Evolutionary conservation across 30 jellyfish, hydroid and myxozoan genomes (phyloP), one percentile per base, ranked within the genome.

Genomic region (Hydractinia echinata): DNA sequence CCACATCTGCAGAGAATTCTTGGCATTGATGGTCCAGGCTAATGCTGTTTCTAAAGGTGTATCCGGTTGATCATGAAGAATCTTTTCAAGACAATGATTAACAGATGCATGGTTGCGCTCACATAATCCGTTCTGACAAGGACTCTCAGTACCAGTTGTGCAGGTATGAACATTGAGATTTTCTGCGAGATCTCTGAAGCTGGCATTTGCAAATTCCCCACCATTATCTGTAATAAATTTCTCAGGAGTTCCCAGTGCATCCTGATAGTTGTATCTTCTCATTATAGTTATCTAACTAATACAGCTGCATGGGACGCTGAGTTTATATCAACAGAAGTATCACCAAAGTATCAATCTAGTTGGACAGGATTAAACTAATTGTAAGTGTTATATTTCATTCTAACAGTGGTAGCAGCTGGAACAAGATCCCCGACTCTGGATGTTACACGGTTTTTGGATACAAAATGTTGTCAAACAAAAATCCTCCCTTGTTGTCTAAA

Each of bases 11-110:
- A 85, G 60, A 13, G 95, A 79, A 70, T 79, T 85, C 84, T 77
- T 85, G n/a, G 88, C 95, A 85, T 82, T 79, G 20, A 77, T 73
- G 52, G 89, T 77, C 79, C 86, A 82, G 16, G 85, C 85, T 18
- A 56, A 44, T 16, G 76, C 81, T 51, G 69, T 58, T 58, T 58
- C 19, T 11, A 2, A 16, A 58, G 69, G 69, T 11, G 69, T 2
- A 58, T 51, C 51, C 53, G 69, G 69, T 58, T 16, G 15, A 11
- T 81, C 89, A 16, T 50, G 8, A 30, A 21, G 10, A 11, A 53
- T 53, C 50, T 82, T 72, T 21, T 70, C 4, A 7, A 72, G 58
- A 68, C 54, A 51, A 8, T 70, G 19, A 48, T 68, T 82, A 10
- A 70, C n/a, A 6, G 51, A 4, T 64, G 55, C 88, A 81, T 81